These are phyloP conservation scores for Nebria ingens DNA, from an alignment of 1,140 invertebrate species.

Conservation along the genomic window DNA sequence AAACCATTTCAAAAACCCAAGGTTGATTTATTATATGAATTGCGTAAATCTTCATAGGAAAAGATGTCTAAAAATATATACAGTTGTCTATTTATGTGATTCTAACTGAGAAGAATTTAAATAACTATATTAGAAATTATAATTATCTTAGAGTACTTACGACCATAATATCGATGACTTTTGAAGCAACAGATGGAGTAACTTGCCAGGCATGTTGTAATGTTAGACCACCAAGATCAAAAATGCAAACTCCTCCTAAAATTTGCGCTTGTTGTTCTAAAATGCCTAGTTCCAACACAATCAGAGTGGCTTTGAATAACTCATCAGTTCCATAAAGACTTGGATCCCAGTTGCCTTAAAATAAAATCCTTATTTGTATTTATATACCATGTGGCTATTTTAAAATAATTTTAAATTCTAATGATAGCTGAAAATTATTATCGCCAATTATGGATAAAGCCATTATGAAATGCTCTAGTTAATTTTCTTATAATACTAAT, in stretches of 20 bases:
- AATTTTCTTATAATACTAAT: no score
- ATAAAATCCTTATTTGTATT: constrained; percentile 4
- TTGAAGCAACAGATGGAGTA: constrained; percentile 54
- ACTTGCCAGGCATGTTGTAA: constrained; percentile 60
- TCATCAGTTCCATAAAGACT: constrained; percentile 53
- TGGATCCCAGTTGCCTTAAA: constrained; percentile 60
- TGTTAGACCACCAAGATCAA: constrained; percentile 58
- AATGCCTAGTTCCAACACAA: constrained; percentile 59
- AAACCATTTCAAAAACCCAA: constrained; percentile 68
- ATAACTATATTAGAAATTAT: no score
- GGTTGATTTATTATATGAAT: constrained; percentile 71
- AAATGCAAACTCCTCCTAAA: constrained; percentile 62
- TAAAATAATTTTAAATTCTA: no score
- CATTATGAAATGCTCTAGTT: no score
- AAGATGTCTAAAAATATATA: constrained; percentile 53
- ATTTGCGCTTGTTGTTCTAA: constrained; percentile 63
- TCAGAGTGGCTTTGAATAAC: constrained; percentile 59
- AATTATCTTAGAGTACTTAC: constrained; percentile 41
- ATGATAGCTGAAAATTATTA: no score
- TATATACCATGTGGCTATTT: background rate
- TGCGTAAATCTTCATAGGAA: constrained; percentile 60
- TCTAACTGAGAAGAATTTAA: no score
- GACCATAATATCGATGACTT: constrained; percentile 53
- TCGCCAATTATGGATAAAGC: no score
- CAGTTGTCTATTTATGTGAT: no score